phyloP scores from a whole-genome alignment of 1,140 invertebrate species.

The Temnothorax longispinosus region DNA sequence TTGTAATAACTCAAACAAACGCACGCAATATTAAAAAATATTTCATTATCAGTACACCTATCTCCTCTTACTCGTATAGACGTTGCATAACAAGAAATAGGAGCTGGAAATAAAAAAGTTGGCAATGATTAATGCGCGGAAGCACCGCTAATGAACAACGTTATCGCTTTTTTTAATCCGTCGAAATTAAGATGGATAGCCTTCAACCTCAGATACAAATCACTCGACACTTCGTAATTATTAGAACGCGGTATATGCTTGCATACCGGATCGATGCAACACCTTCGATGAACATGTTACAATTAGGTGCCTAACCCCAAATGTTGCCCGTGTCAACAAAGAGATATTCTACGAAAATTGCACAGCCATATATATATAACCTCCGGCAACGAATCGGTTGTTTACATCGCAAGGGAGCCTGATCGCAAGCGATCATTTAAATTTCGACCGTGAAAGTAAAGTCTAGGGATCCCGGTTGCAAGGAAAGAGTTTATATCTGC shows the following conservation, averaged over 20 bases:
- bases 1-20: neutral
- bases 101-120: constrained; percentile 9
- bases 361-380: neutral
- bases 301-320: neutral
- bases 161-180: constrained; percentile 16
- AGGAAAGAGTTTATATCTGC: constrained; percentile 19
- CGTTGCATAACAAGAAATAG: constrained; percentile 4
- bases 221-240: neutral
- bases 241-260: constrained; percentile 1
- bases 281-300: neutral
- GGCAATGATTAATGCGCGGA: constrained; percentile 36
- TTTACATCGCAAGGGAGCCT: neutral
- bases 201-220: neutral
- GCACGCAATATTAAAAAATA: neutral
- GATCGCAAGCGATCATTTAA: constrained; percentile 7
- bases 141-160: constrained; percentile 21
- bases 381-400: neutral
- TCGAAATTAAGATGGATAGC: constrained; percentile 36
- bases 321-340: constrained; percentile 15
- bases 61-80: neutral
- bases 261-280: neutral
- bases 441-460: neutral
- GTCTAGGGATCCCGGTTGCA: neutral
- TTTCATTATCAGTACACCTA: neutral
- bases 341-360: neutral